Evolutionary conservation across 1,140 invertebrate species (phyloP).

Genomic region (Cyrtorhinus lividipennis): DNA sequence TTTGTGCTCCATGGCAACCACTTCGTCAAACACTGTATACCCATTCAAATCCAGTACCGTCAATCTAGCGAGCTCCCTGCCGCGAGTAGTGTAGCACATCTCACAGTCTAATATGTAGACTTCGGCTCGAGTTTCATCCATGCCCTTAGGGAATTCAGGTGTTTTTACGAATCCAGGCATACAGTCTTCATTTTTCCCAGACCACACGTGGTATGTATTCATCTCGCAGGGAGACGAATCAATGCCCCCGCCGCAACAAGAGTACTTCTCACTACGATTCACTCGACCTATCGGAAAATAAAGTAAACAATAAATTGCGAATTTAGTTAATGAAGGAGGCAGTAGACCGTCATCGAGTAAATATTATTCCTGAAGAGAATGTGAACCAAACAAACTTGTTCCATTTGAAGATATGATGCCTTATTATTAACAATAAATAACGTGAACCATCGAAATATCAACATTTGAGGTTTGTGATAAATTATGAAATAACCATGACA

Average conservation of each 20-base stretch:
- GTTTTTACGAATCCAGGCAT: constrained; percentile 37
- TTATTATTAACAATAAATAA: too few species aligned
- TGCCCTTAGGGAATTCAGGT: constrained; percentile 30
- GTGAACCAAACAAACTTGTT: too few species aligned
- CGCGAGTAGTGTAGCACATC: constrained; percentile 81
- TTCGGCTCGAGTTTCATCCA: constrained; percentile 44
- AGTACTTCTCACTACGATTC: constrained; percentile 34
- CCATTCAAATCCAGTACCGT: constrained; percentile 72
- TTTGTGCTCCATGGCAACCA: constrained; percentile 71
- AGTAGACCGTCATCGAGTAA: too few species aligned
- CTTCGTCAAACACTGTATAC: constrained; percentile 72
- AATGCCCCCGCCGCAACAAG: constrained; percentile 48
- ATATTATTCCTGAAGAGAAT: too few species aligned
- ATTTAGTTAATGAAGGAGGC: too few species aligned
- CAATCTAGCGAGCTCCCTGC: constrained; percentile 77
- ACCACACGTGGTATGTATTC: constrained; percentile 62
- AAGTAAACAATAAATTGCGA: too few species aligned
- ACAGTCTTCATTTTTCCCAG: constrained; percentile 41
- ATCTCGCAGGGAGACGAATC: constrained; percentile 47
- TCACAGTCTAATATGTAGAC: constrained; percentile 90
- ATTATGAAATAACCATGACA: too few species aligned
- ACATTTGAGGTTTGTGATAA: too few species aligned
- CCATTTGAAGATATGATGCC: too few species aligned
- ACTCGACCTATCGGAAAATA: constrained; percentile 25
- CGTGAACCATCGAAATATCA: too few species aligned